Evolutionary conservation across 92 coral and sea anemone genomes (phyloP).

Genomic region (Metridium senile): DNA sequence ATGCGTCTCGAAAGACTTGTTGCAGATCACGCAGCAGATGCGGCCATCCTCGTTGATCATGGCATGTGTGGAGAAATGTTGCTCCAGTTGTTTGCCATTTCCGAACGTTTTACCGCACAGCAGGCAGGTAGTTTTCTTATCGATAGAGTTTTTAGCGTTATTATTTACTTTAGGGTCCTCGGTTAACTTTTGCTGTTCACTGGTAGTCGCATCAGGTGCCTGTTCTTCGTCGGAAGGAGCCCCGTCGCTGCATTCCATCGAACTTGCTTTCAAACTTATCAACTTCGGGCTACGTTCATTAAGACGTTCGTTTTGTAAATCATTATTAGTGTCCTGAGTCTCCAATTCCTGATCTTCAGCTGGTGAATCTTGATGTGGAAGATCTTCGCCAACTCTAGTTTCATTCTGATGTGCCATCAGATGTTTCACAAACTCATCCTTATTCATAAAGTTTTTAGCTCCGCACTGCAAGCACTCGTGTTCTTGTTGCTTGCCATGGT

Average conservation of each 20-base stretch:
- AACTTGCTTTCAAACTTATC: neutral
- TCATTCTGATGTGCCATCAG: constrained; percentile 80
- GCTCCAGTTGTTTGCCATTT: constrained; percentile 79
- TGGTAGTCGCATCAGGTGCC: constrained; percentile 8
- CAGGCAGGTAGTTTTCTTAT: constrained; percentile 69
- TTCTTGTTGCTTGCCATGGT: constrained; percentile 71
- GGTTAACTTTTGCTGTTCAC: constrained; percentile 11
- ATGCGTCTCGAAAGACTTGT: constrained; percentile 80
- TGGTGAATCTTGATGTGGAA: neutral
- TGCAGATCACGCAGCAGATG: constrained; percentile 80
- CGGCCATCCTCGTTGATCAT: constrained; percentile 82
- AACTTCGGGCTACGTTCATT: neutral
- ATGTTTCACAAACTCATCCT: constrained; percentile 76
- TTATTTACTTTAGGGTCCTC: constrained; percentile 18
- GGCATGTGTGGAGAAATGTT: constrained; percentile 85
- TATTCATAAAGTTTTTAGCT: constrained; percentile 61
- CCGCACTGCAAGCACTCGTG: constrained; percentile 80
- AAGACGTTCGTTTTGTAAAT: neutral
- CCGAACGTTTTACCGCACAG: constrained; percentile 78
- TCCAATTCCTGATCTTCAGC: neutral
- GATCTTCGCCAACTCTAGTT: constrained; percentile 8
- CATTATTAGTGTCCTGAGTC: neutral
- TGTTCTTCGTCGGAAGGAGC: neutral
- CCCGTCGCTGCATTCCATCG: constrained; percentile 8
- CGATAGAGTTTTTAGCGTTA: constrained; percentile 31